Conservation (phyloP, 2,797 vertebrate species). For the Gallinago nigripennis region DNA sequence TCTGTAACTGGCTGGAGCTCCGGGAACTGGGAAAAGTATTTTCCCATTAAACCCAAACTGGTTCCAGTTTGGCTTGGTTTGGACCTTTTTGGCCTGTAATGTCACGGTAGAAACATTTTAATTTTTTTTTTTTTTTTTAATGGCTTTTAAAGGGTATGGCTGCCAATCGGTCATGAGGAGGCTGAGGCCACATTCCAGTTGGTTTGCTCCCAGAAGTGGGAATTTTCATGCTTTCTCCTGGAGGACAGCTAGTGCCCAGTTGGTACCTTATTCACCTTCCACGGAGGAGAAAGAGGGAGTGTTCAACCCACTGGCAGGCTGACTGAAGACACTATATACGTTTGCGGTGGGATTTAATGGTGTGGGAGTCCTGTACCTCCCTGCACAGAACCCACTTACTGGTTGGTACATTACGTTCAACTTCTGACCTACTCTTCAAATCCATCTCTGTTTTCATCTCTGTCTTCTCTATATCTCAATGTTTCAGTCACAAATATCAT, state of each 20-base stretch:
- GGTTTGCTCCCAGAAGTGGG: not conserved
- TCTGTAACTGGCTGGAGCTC: rapidly evolving
- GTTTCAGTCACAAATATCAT: not conserved
- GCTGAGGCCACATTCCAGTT: not conserved
- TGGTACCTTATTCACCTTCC: not conserved
- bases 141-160: not conserved
- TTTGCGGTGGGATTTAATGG: not conserved
- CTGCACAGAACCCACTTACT: not conserved
- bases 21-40: not conserved
- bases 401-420: not conserved
- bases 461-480: not conserved
- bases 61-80: not conserved
- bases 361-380: not conserved
- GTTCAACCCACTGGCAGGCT: not conserved
- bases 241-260: not conserved
- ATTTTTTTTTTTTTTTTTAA: not conserved
- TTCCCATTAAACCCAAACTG: not conserved
- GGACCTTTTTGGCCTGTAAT: not conserved
- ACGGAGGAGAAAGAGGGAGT: not conserved
- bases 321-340: not conserved
- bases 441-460: not conserved
- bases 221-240: not conserved
- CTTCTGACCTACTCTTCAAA: not conserved
- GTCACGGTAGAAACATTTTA: not conserved
- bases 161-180: not conserved